Evolutionary conservation across 2,888 invertebrate species (phyloP).

Genomic region (Aelia acuminata): DNA sequence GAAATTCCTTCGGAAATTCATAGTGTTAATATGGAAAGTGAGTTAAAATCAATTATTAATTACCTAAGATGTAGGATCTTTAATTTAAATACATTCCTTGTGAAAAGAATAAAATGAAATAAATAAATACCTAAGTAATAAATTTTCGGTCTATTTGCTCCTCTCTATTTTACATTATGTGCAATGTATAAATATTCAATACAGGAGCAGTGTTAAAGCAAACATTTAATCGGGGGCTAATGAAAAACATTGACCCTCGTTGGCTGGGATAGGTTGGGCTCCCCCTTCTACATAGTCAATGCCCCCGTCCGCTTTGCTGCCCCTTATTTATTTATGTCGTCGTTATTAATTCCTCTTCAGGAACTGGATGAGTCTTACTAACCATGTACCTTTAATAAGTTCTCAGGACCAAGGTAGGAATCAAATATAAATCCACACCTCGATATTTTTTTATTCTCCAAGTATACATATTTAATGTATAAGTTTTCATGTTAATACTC

Average conservation of each 20-base stretch:
- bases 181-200: not conserved
- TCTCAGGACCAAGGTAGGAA: not conserved
- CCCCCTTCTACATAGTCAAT: constrained; percentile 9
- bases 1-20: no score
- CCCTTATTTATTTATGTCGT: not conserved
- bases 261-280: not conserved
- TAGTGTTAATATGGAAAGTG: no score
- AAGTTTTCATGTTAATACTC: no score
- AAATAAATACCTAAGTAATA: no score
- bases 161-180: not conserved
- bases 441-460: no score
- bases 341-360: not conserved
- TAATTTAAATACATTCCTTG: no score
- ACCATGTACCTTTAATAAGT: not conserved
- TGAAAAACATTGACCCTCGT: constrained; percentile 8
- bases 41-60: no score
- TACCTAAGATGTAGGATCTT: no score
- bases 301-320: not conserved
- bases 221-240: not conserved
- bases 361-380: not conserved
- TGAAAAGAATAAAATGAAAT: no score
- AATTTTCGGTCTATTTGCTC: not conserved
- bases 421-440: not conserved
- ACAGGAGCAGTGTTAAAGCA: not conserved
- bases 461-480: no score